Evolutionary conservation across 2,888 invertebrate genomes (phyloP).

Genomic region (Philhelius pedissequus): DNA sequence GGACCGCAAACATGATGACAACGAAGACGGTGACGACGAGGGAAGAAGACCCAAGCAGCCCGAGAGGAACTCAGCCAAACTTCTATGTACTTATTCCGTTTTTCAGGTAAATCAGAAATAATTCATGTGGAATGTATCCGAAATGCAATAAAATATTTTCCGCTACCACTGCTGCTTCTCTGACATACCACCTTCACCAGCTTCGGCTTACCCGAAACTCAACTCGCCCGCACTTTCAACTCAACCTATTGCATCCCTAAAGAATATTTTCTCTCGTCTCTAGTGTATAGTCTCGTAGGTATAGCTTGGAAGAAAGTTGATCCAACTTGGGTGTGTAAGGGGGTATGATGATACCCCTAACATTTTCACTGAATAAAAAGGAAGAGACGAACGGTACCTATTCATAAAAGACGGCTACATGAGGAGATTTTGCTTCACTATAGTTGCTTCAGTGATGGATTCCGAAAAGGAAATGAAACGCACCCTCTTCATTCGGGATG

Average conservation of each 20-base stretch:
- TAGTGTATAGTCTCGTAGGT: too few species aligned
- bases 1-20: conserved; percentile 16
- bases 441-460: conserved; percentile 47
- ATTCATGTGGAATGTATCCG: conserved; percentile 68
- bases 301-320: conserved; percentile 35
- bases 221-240: neutral
- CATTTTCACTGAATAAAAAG: conserved; percentile 39
- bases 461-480: conserved; percentile 26
- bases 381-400: neutral
- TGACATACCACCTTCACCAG: neutral
- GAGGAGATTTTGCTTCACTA: neutral
- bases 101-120: conserved; percentile 69
- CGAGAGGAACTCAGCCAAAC: conserved; percentile 61
- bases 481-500: neutral
- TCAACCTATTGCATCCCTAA: conserved; percentile 32
- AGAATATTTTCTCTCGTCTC: conserved; percentile 51
- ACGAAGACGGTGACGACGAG: conserved; percentile 19
- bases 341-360: neutral
- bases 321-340: neutral
- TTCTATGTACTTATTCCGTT: conserved; percentile 67
- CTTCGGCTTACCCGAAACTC: neutral
- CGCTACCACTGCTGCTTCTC: neutral
- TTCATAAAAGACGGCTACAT: neutral
- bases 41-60: conserved; percentile 20
- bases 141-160: conserved; percentile 68